A percentile compares a stretch with the other conserved stretches of the same genome.
Evolutionary conservation across 1,140 invertebrate genomes (phyloP).

Genomic region (Diorhabda elongata): DNA sequence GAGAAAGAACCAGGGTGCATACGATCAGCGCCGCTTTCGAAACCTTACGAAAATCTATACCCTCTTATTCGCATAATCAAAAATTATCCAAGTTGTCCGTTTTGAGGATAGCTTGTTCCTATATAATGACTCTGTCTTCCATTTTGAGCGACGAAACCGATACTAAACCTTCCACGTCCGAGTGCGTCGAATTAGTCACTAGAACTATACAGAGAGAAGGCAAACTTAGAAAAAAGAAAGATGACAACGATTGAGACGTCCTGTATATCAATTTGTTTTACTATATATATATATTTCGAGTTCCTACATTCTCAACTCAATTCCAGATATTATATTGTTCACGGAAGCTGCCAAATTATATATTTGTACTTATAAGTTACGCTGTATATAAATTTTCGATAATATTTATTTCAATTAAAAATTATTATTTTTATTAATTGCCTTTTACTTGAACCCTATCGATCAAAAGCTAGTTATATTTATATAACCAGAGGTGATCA

Average conservation of each 20-base stretch:
- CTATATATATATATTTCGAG: neutral
- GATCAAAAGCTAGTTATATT: too few relatives aligned
- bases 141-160: slow-evolving; percentile 52
- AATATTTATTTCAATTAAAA: slow-evolving; percentile 21
- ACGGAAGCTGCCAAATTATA: slow-evolving; percentile 15
- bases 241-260: slow-evolving; percentile 53
- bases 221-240: slow-evolving; percentile 80
- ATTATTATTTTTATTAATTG: slow-evolving; percentile 8
- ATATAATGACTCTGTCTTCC: slow-evolving; percentile 77
- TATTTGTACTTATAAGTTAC: slow-evolving; percentile 12
- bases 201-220: slow-evolving; percentile 89
- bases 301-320: slow-evolving; percentile 16
- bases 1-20: slow-evolving; percentile 87
- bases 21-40: slow-evolving; percentile 94
- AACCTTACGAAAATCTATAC: slow-evolving; percentile 75
- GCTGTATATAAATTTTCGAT: slow-evolving; percentile 14
- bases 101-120: slow-evolving; percentile 83
- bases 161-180: slow-evolving; percentile 57
- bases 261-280: neutral
- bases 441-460: neutral
- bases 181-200: slow-evolving; percentile 81
- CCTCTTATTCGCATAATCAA: slow-evolving; percentile 87
- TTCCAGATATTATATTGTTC: slow-evolving; percentile 13
- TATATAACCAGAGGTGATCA: too few relatives aligned
- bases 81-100: slow-evolving; percentile 90